A percentile compares a stretch with the other conserved stretches of the same genome.
Conservation (phyloP, 2,797 vertebrate species). For the Pipistrellus kuhlii region DNA sequence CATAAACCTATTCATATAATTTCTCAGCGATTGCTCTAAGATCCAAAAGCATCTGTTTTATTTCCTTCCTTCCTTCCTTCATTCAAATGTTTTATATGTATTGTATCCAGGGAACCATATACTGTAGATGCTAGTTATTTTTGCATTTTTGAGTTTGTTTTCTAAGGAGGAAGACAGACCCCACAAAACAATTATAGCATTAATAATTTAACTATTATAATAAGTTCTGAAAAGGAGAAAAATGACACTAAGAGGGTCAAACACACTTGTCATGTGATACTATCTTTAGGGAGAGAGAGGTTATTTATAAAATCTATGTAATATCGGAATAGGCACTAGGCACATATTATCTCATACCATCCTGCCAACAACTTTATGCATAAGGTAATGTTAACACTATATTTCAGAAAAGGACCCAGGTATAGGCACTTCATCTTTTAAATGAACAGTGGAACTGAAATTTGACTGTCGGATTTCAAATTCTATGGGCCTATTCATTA, state of each 20-base stretch:
- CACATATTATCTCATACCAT: neutral
- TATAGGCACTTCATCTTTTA: constrained; percentile 15
- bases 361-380: neutral
- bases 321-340: neutral
- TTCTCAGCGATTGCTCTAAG: neutral
- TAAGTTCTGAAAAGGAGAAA: neutral
- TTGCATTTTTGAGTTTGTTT: neutral
- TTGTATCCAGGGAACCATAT: neutral
- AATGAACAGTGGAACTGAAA: constrained; percentile 28
- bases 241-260: neutral
- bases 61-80: neutral
- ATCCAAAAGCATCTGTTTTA: neutral
- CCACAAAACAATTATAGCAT: neutral
- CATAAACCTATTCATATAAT: neutral
- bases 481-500: neutral
- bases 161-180: neutral
- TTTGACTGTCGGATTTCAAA: neutral
- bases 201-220: neutral
- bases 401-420: neutral
- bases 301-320: neutral
- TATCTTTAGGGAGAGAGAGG: neutral
- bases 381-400: neutral
- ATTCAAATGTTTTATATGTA: neutral
- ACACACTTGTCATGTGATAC: neutral
- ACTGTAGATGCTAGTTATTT: neutral